Percentiles rank a stretch among this genome's conserved stretches.
Conservation (phyloP, 2,888 invertebrate genomes). For the Nephrotoma appendiculata region DNA sequence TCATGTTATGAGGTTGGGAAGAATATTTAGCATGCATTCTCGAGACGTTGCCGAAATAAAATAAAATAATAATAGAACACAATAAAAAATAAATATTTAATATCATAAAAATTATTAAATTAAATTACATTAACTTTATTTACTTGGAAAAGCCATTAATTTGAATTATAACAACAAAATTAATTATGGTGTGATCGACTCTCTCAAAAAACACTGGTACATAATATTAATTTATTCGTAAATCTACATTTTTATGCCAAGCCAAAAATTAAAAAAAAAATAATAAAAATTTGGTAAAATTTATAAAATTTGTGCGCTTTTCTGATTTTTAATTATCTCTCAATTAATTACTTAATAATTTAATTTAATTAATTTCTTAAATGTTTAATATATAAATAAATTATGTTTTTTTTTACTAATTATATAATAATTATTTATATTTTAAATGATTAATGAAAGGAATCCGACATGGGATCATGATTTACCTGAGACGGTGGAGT, state of each 20-base stretch:
- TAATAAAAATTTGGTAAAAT: neutral
- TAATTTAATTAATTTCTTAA: neutral
- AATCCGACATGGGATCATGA: constrained; percentile 2
- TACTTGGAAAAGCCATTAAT: neutral
- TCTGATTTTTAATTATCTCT: neutral
- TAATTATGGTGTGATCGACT: neutral
- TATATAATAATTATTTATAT: neutral
- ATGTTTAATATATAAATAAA: neutral
- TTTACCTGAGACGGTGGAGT: constrained; percentile 41
- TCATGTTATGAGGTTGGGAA: too few relatives aligned
- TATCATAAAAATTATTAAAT: neutral
- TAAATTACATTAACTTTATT: neutral
- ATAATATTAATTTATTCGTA: neutral
- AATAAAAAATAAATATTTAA: neutral
- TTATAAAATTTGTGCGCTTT: neutral
- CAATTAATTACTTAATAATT: neutral
- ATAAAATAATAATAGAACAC: neutral
- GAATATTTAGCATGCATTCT: too few relatives aligned
- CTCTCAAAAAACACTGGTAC: neutral
- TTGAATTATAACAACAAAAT: neutral
- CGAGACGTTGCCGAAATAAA: neutral
- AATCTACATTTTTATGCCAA: neutral
- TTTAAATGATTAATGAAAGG: neutral
- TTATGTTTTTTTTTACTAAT: neutral
- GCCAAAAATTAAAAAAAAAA: neutral